Conservation (phyloP, 2,113 vertebrate genomes). For the Muntiacus reevesi region DNA sequence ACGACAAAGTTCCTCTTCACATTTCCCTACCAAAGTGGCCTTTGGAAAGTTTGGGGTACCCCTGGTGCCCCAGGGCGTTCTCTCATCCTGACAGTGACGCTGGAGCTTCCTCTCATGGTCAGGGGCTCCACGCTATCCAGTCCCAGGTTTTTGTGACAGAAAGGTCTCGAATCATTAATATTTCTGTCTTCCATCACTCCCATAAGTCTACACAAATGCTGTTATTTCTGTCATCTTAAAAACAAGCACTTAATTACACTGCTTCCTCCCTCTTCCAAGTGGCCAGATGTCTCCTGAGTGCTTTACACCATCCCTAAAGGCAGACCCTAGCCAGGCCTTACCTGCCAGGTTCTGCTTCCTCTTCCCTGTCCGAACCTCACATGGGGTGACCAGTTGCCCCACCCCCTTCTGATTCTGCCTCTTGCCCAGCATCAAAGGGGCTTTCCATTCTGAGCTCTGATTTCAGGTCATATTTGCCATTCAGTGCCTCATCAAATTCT, state of each 20-base stretch:
- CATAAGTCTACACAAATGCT: neutral
- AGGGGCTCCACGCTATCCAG: neutral
- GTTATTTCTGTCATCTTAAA: conserved; percentile 1
- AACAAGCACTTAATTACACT: neutral
- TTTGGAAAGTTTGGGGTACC: conserved; percentile 47
- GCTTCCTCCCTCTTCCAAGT: neutral
- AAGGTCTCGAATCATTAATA: neutral
- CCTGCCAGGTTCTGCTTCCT: neutral
- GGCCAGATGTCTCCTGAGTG: neutral
- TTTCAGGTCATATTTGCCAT: neutral
- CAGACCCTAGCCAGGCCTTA: neutral
- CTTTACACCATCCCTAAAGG: neutral
- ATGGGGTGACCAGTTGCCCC: neutral
- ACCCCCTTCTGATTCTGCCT: neutral
- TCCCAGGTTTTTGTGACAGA: neutral
- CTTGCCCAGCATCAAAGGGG: neutral
- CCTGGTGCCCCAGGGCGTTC: neutral
- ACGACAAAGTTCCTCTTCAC: conserved; percentile 77
- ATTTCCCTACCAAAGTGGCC: conserved; percentile 26
- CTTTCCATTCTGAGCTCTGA: neutral
- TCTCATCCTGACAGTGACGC: neutral
- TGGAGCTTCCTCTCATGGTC: neutral
- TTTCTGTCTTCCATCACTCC: neutral
- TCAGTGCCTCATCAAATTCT: neutral
- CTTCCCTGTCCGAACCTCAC: neutral